Base-by-base conservation (phyloP, 2,888 invertebrate species). In the Spicauda simplicius region DNA sequence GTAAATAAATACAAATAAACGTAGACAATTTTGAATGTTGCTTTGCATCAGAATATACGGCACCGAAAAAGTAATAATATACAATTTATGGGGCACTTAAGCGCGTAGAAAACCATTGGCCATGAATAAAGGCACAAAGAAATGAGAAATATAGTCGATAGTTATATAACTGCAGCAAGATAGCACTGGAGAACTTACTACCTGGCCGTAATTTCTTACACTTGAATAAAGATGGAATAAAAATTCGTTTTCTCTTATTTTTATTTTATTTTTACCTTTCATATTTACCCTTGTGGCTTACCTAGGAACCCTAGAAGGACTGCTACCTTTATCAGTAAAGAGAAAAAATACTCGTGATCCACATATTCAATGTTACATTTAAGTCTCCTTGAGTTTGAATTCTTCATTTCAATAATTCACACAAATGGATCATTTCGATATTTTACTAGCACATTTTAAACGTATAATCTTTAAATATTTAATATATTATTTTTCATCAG, bases 51-150 rank as follows among this genome's bases (percentile, higher is more conserved):
- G 74, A 78, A 77, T 76, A 76, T 77, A 71, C 73, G 78, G 79
- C 77, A 77, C 73, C 79, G 75, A 82, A 82, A 80, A 76, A 79
- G 81, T 82, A 83, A 83, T 87, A 80, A 80, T 79, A 80, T 69
- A 77, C 77, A 77, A 86, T 86, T 84, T 85, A 86, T 83, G 76
- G 71, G 73, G 74, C 78, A 76, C 81, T 83, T 80, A 81, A 80
- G 81, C 77, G 78, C 80, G 78, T 76, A 78, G 76, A 79, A 81
- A 81, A 79, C 80, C 81, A 80, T 82, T 76, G 78, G 73, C 74
- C 71, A 74, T 75, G 81, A 78, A 80, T 81, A 81, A 82, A 79
- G 70, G 74, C 77, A 74, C 76, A 76, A 77, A 76, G 75, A 73
- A 79, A 80, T 80, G 76, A 75, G 73, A 77, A 80, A 65, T 65